Conservation (phyloP, 2,113 vertebrate species). For the Callocephalon fimbriatum region DNA sequence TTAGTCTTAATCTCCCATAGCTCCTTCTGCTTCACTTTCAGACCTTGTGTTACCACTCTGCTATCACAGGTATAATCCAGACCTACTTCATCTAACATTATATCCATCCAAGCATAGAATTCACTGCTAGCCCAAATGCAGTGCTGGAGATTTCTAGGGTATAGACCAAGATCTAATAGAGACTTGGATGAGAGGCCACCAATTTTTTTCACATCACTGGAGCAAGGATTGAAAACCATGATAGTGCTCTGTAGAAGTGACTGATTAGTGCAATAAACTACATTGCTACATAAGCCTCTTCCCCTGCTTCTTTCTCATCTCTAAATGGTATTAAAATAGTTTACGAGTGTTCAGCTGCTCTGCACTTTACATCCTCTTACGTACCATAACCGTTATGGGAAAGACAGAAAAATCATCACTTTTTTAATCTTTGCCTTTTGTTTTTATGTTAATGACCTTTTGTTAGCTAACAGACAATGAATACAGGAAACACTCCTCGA, state of each 20-base stretch:
- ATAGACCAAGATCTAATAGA: neutral
- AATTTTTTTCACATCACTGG: neutral
- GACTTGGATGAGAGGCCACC: neutral
- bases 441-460: slow-evolving; percentile 6
- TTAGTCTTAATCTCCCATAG: neutral
- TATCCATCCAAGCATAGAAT: neutral
- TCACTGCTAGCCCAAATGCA: accelerated
- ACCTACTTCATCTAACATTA: neutral
- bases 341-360: slow-evolving; percentile 39
- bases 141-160: neutral
- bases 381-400: neutral
- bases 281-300: neutral
- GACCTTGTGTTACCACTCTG: neutral
- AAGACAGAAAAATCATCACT: neutral
- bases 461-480: neutral
- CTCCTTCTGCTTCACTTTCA: neutral
- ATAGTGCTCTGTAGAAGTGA: neutral
- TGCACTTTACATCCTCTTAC: neutral
- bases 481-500: neutral
- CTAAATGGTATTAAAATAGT: slow-evolving; percentile 39
- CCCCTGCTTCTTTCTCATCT: neutral
- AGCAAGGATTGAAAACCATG: neutral
- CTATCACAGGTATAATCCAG: neutral
- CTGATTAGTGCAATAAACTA: slow-evolving; percentile 42
- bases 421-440: slow-evolving; percentile 10